Evolutionary conservation across 2,888 invertebrate genomes (phyloP).

Genomic region (Crossocerus cetratus): DNA sequence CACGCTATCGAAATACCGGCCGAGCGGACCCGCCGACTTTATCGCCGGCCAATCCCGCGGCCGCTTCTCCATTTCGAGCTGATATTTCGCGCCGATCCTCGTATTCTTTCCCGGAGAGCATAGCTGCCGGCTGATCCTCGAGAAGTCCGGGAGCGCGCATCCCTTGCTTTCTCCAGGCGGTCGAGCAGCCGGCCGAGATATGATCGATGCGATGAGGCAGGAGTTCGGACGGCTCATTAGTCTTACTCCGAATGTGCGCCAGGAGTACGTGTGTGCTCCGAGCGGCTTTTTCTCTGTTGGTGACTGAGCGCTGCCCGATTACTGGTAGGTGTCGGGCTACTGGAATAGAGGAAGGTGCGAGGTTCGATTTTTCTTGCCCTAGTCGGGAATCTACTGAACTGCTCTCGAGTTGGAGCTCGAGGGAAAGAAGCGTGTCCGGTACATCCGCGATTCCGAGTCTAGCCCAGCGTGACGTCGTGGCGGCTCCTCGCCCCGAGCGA

Average conservation of each 20-base stretch:
- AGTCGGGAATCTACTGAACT: no score
- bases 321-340: not conserved
- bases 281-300: no score
- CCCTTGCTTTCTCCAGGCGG: not conserved
- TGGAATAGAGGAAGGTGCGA: not conserved
- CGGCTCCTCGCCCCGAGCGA: constrained; percentile 53
- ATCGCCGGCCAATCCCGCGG: constrained; percentile 28
- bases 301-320: no score
- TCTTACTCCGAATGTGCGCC: no score
- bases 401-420: not conserved
- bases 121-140: not conserved
- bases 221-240: no score
- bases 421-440: not conserved
- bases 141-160: not conserved
- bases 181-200: not conserved
- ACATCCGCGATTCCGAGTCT: constrained; percentile 44
- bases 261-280: no score
- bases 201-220: no score
- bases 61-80: constrained; percentile 13
- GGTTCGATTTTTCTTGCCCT: not conserved
- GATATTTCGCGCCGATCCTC: constrained; percentile 17
- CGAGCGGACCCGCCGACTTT: no score
- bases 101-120: not conserved
- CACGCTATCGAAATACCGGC: constrained; percentile 57
- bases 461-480: constrained; percentile 47